Percentiles rank a stretch among this genome's conserved stretches.
These are phyloP conservation scores for Marisa cornuarietis DNA, from an alignment of 1,140 invertebrate species.

Conservation along the genomic window DNA sequence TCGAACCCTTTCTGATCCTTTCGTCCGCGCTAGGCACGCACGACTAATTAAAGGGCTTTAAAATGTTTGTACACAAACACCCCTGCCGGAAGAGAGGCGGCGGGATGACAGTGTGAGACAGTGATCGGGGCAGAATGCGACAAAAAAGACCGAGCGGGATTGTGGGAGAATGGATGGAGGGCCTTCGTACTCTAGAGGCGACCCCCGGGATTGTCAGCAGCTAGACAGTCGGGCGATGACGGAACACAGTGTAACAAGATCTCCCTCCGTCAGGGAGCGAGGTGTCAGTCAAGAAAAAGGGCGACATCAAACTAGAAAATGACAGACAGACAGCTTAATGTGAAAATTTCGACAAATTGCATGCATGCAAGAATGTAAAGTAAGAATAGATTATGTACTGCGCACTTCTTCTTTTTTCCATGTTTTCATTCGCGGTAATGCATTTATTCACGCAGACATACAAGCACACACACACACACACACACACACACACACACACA, in stretches of 20 bases:
- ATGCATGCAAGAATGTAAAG: too few species aligned
- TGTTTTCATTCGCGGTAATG: background rate
- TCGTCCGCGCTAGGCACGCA: conserved; percentile 22
- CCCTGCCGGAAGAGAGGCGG: background rate
- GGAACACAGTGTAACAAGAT: too few species aligned
- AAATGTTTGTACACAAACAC: conserved; percentile 29
- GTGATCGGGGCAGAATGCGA: background rate
- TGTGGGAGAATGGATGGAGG: background rate
- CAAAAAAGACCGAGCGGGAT: background rate
- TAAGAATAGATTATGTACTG: too few species aligned
- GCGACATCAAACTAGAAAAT: too few species aligned
- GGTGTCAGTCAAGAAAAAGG: background rate
- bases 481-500: conserved; percentile 10
- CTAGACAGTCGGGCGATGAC: too few species aligned
- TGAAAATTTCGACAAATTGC: too few species aligned
- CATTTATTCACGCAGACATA: conserved; percentile 4
- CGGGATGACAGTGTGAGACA: conserved; percentile 1
- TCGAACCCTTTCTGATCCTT: conserved; percentile 13
- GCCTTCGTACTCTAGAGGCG: too few species aligned
- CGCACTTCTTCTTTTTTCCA: too few species aligned
- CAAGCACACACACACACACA: conserved; percentile 5
- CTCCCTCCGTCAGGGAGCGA: background rate
- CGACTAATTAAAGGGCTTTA: conserved; percentile 27
- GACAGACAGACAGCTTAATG: too few species aligned
- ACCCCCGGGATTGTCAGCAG: too few species aligned